These are phyloP conservation scores for Cyprinodon variegatus DNA, from an alignment of 2,113 vertebrate species.

Conservation along the genomic window DNA sequence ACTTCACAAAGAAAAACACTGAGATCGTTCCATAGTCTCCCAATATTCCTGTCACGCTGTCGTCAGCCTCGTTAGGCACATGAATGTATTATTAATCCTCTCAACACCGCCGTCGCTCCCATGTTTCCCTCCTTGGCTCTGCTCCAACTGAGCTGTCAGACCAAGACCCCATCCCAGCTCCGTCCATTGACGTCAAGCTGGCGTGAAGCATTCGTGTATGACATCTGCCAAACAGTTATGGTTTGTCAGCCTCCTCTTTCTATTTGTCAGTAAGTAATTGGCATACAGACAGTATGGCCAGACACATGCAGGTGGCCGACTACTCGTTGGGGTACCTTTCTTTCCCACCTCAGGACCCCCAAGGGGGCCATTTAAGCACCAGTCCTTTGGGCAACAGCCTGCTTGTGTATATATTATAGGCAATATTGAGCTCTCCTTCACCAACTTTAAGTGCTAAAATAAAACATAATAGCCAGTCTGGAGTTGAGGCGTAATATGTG, in stretches of 20 bases:
- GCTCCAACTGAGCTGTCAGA: conserved; percentile 76
- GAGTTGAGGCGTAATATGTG: conserved; percentile 71
- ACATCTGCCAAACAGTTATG: conserved; percentile 80
- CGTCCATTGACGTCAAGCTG: conserved; percentile 53
- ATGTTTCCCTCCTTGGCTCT: conserved; percentile 68
- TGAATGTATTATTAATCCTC: conserved; percentile 70
- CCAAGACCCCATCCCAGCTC: conserved; percentile 56
- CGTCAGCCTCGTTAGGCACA: conserved; percentile 65
- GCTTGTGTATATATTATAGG: conserved; percentile 80
- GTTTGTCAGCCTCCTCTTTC: conserved; percentile 72
- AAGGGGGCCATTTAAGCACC: conserved; percentile 75
- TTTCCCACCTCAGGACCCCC: conserved; percentile 71
- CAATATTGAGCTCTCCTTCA: conserved; percentile 78
- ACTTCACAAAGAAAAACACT: conserved; percentile 54
- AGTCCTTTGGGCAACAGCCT: conserved; percentile 68
- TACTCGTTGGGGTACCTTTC: conserved; percentile 67
- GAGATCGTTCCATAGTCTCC: conserved; percentile 47
- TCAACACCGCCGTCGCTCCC: conserved; percentile 53
- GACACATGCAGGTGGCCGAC: conserved; percentile 79
- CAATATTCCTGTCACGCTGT: conserved; percentile 60
- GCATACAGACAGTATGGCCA: conserved; percentile 70
- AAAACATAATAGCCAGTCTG: conserved; percentile 85
- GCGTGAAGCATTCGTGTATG: conserved; percentile 72
- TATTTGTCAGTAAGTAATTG: conserved; percentile 81
- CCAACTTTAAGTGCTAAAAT: conserved; percentile 81